Percentiles rank a stretch among this genome's conserved stretches.
These are phyloP conservation scores for Bovichtus diacanthus DNA, from an alignment of 2,797 vertebrate genomes.

Conservation along the genomic window DNA sequence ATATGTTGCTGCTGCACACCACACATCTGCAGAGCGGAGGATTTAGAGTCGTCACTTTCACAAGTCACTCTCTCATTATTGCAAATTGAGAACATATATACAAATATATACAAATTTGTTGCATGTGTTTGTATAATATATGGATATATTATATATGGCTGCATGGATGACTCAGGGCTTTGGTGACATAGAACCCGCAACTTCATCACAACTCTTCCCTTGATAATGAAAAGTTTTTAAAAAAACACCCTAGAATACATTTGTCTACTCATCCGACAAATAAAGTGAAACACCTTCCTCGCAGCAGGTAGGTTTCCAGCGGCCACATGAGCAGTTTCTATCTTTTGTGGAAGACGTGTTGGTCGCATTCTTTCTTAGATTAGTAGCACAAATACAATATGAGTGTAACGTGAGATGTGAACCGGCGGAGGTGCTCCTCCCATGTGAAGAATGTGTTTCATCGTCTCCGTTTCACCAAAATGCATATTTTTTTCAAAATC, in stretches of 20 bases:
- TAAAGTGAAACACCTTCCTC: not conserved
- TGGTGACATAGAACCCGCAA: too few relatives aligned
- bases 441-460: slow-evolving; percentile 5
- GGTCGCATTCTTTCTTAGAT: slow-evolving; percentile 53
- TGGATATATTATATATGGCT: too few relatives aligned
- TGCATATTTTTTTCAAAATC: not conserved
- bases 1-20: too few relatives aligned
- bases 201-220: not conserved
- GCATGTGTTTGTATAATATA: too few relatives aligned
- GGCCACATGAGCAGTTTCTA: slow-evolving; percentile 34
- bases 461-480: slow-evolving; percentile 9
- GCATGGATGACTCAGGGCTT: too few relatives aligned
- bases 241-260: not conserved
- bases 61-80: too few relatives aligned
- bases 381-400: slow-evolving; percentile 52
- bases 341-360: slow-evolving; percentile 39
- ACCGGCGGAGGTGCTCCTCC: slow-evolving; percentile 25
- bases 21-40: too few relatives aligned
- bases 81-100: too few relatives aligned
- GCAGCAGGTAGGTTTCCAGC: not conserved
- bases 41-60: too few relatives aligned
- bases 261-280: not conserved
- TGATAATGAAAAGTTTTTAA: not conserved
- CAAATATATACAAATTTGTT: too few relatives aligned
- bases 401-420: slow-evolving; percentile 66